Conservation (phyloP, 2,113 vertebrate genomes). For the Dicerorhinus sumatrensis region DNA sequence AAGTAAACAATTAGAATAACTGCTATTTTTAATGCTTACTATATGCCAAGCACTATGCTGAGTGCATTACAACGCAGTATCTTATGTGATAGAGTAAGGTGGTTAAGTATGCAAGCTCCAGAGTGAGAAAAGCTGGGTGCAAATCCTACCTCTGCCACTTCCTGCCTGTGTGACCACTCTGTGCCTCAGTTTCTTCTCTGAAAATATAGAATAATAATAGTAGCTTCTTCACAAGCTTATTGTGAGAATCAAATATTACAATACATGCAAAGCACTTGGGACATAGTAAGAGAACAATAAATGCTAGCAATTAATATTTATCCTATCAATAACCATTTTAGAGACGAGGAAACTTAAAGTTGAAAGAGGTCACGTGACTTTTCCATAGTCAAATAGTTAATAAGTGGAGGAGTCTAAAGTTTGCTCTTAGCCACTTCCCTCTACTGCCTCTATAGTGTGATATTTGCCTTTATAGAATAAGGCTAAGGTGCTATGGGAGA, state of each 20-base stretch:
- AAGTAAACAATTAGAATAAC: slow-evolving; percentile 15
- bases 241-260: slow-evolving; percentile 17
- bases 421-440: background rate
- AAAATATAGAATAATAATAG: background rate
- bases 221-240: background rate
- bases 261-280: background rate
- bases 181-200: background rate
- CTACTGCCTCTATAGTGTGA: background rate
- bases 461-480: background rate
- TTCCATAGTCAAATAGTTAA: slow-evolving; percentile 3
- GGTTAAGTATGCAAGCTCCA: background rate
- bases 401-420: background rate
- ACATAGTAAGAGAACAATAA: slow-evolving; percentile 7
- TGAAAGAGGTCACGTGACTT: slow-evolving; percentile 13
- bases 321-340: background rate
- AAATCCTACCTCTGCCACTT: slow-evolving; percentile 4
- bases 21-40: slow-evolving; percentile 22
- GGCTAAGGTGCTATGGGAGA: background rate
- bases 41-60: background rate
- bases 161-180: background rate
- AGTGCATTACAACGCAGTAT: background rate
- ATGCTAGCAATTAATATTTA: slow-evolving; percentile 16
- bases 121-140: background rate
- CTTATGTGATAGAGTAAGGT: background rate
- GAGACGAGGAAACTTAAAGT: slow-evolving; percentile 7